These are phyloP conservation scores for Teleiodes luculella DNA, from an alignment of 2,888 invertebrate genomes.

Conservation along the genomic window DNA sequence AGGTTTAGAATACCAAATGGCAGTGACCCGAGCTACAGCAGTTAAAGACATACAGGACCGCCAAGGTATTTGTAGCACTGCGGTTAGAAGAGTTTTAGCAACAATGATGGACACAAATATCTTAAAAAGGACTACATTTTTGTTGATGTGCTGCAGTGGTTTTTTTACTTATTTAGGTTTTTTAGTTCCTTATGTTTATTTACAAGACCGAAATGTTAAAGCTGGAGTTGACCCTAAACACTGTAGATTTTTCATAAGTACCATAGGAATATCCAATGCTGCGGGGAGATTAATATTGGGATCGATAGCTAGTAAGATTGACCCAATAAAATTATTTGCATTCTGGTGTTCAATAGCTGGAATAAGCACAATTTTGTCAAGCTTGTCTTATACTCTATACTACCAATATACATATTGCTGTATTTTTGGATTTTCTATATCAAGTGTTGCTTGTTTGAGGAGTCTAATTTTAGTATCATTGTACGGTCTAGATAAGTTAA, in stretches of 20 bases:
- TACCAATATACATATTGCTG: slow-evolving; percentile 18
- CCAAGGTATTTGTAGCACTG: slow-evolving; percentile 13
- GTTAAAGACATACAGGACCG: slow-evolving; percentile 14
- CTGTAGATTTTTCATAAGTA: slow-evolving; percentile 17
- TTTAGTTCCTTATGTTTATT: slow-evolving; percentile 21
- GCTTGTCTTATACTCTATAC: slow-evolving; percentile 12
- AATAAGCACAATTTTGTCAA: slow-evolving; percentile 9
- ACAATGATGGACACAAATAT: slow-evolving; percentile 21
- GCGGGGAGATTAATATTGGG: slow-evolving; percentile 18
- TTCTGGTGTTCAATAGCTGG: slow-evolving; percentile 3
- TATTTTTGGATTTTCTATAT: slow-evolving; percentile 16
- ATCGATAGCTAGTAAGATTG: slow-evolving; percentile 10
- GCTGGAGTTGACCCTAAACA: slow-evolving; percentile 16
- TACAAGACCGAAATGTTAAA: slow-evolving; percentile 14
- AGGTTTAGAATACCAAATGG: slow-evolving; percentile 48
- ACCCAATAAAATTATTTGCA: slow-evolving; percentile 13
- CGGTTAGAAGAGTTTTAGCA: slow-evolving; percentile 19
- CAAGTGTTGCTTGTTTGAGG: slow-evolving; percentile 12
- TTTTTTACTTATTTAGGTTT: slow-evolving; percentile 15
- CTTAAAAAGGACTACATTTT: slow-evolving; percentile 13
- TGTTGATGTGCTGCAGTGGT: slow-evolving; percentile 16
- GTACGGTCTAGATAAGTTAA: slow-evolving; percentile 22
- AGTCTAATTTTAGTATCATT: slow-evolving; percentile 18
- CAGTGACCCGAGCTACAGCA: slow-evolving; percentile 18
- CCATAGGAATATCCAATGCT: slow-evolving; percentile 15